Percentiles rank a stretch among this genome's conserved stretches.
These are phyloP conservation scores for Ceriagrion tenellum DNA, from an alignment of 2,888 invertebrate genomes.

Conservation along the genomic window DNA sequence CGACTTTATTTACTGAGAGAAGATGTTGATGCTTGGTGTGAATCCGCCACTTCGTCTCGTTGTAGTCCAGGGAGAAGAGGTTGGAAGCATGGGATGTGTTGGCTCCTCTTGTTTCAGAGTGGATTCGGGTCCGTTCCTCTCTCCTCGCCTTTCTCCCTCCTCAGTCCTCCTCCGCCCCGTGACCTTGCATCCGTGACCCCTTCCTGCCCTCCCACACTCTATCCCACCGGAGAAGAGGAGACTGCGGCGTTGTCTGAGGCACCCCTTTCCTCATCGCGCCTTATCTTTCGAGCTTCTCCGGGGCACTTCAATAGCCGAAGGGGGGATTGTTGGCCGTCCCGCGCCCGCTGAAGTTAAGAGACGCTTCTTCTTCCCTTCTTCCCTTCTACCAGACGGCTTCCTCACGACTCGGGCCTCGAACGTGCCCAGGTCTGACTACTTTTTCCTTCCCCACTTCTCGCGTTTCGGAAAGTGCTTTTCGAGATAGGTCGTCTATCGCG, in stretches of 20 bases:
- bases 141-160: neutral
- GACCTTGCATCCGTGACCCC: neutral
- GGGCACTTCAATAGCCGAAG: neutral
- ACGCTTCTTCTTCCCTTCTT: too few relatives aligned
- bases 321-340: too few relatives aligned
- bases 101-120: neutral
- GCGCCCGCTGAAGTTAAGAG: too few relatives aligned
- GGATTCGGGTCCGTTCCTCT: neutral
- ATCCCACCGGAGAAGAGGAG: too few relatives aligned
- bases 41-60: too few relatives aligned
- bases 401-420: neutral
- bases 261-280: neutral
- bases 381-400: neutral
- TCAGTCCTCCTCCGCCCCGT: neutral
- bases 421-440: neutral
- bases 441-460: neutral
- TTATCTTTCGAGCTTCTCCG: neutral
- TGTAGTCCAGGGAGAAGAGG: neutral
- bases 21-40: too few relatives aligned
- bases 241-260: neutral
- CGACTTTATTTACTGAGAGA: too few relatives aligned
- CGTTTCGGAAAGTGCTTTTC: neutral
- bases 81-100: neutral
- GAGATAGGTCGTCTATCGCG: neutral
- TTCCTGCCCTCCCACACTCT: neutral